Evolutionary conservation across 2,888 invertebrate genomes (phyloP), one percentile per base, ranked within the genome.

Genomic region (Coenonympha glycerion): DNA sequence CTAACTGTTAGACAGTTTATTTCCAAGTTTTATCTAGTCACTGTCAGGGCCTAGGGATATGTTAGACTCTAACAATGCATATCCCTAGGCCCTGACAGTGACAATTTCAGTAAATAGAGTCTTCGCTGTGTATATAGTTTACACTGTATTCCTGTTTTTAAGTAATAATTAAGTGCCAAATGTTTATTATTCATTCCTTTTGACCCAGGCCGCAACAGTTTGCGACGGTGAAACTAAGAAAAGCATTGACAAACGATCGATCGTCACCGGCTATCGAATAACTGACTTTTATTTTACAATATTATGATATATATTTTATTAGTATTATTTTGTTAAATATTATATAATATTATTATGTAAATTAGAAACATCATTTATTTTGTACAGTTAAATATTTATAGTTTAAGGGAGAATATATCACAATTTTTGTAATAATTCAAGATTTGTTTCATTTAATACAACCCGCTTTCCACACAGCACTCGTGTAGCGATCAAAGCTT

Each of bases 211-310:
- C 92, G 70, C 95, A 94, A 79, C 92, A 94, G 79, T 95, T 95
- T 76, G 95, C 95, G 55, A 95, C 95, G 56, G 94, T 95, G 76
- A 95, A 95, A 88, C 90, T 95, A 76, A 90, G 95, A 78, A 95
- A 94, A 89, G 92, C 93, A 69, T 92, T 93, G 88, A 94, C 95
- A 73, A 94, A 94, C 80, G 95, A 95, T 83, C 91, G 95, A 67
- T 93, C 94, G 62, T 93, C 94, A 65, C 94, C 95, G 62, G 90
- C 93, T 84, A 88, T 92, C 73, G 89, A 89, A 68, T 88, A 87
- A 77, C 92, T 73, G 88, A 89, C 68, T 88, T 87, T 77, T 73
- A 64, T 60, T 76, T 70, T 73, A 74, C 67, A 69, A 69, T 60
- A 61, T 65, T 28, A n/a, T n/a, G 18, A 28, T 18, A 33, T 52